A percentile compares a stretch with the other conserved stretches of the same genome.
Evolutionary conservation across 2,888 invertebrate genomes (phyloP).

Genomic region (Acronicta aceris): DNA sequence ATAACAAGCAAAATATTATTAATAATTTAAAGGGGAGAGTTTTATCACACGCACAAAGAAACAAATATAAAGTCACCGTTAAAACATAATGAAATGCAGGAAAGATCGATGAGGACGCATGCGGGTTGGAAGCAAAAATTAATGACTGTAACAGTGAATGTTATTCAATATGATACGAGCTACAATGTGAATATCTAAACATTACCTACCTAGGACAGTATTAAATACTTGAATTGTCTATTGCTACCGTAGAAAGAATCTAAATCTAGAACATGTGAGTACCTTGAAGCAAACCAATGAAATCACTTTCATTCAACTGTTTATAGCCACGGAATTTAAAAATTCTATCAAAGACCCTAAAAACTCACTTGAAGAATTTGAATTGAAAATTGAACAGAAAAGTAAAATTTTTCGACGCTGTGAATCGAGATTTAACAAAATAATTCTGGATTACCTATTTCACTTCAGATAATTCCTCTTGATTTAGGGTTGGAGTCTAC

Average conservation of each 20-base stretch:
- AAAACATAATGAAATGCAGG: constrained; percentile 71
- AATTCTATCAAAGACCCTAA: constrained; percentile 1
- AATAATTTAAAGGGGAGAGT: constrained; percentile 48
- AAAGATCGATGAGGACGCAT: constrained; percentile 74
- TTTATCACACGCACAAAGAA: constrained; percentile 52
- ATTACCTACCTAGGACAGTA: not conserved
- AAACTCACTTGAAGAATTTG: no score
- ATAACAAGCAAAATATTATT: constrained; percentile 17
- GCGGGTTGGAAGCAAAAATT: constrained; percentile 71
- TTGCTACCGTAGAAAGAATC: no score
- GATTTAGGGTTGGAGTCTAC: constrained; percentile 54
- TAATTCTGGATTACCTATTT: constrained; percentile 41
- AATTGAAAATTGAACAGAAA: not conserved
- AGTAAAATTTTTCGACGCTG: constrained; percentile 7
- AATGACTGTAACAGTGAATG: constrained; percentile 48
- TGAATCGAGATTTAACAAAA: constrained; percentile 22
- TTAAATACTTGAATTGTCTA: no score
- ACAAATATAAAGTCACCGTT: constrained; percentile 62
- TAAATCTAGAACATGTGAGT: not conserved
- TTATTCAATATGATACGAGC: constrained; percentile 16
- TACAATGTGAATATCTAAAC: not conserved
- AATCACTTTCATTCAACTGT: not conserved
- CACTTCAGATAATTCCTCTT: constrained; percentile 51
- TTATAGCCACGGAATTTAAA: not conserved
- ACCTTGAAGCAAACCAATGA: not conserved